Base-by-base conservation (phyloP, 2,888 invertebrate genomes). In the Caradrina clavipalpis region DNA sequence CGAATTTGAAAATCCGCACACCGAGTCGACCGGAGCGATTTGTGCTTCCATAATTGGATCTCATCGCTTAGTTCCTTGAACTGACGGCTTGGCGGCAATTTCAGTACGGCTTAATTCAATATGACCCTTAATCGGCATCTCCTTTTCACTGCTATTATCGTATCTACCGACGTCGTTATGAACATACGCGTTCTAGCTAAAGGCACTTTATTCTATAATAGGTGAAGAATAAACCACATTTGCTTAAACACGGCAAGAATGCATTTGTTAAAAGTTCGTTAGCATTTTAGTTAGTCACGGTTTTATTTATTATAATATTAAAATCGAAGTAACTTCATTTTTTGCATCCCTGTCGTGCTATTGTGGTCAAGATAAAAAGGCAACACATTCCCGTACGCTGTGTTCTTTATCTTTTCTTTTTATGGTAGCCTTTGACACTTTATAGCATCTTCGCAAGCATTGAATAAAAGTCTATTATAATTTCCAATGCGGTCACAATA, bases 1-100 rank as follows among this genome's bases (percentile, higher is more conserved):
- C 91, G 87, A 92, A 92, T 92, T 90, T 86, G 86, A 86, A 89
- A 91, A 88, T 87, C 88, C 86, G 85, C 87, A 85, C 89, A 87
- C 82, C 84, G 86, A 85, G 82, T 85, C 87, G 79, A 76, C 81
- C 75, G 72, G 83, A 80, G 86, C 87, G 87, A 86, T 88, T 86
- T 86, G 83, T 83, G 74, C 84, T 83, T 72, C 80, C 84, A 89
- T 92, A 91, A 92, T 92, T 90, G 90, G 89, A 88, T 87, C 85
- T 84, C 80, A 83, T 78, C 81, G 84, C 78, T 81, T 82, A 84
- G 84, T 86, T 86, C 82, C 75, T 80, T 81, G 82, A 82, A 87
- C 81, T 84, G 79, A 79, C 76, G 78, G 69, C 80, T 79, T 69
- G 64, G 77, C 72, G 64, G 73, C 69, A 71, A 79, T 81, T 80